Percentiles rank a stretch among this genome's conserved stretches.
phyloP scores from a whole-genome alignment of 2,888 invertebrate species.

The Eutolmus rufibarbis region DNA sequence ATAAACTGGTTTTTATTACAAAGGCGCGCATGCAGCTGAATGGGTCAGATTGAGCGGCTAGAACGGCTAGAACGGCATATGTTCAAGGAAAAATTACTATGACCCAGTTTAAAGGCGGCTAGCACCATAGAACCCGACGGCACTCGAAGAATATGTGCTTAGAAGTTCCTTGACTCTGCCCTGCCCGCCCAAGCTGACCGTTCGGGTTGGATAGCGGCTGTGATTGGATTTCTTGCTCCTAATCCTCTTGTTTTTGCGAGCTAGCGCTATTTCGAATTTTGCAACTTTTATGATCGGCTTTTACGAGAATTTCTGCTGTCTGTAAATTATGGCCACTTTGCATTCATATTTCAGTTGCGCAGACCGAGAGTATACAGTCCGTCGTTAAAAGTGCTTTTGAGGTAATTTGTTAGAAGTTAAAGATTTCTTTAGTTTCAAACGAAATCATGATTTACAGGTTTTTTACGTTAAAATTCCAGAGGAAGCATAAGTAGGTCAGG shows the following conservation, averaged over 20 bases:
- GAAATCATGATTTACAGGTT: not conserved
- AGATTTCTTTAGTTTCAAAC: not conserved
- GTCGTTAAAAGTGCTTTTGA: not conserved
- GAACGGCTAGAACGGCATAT: not conserved
- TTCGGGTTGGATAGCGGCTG: not conserved
- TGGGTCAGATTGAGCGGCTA: not conserved
- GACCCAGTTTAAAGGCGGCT: slow-evolving; percentile 1
- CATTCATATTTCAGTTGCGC: not conserved
- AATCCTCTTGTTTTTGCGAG: not conserved
- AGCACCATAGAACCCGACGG: not conserved
- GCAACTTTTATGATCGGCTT: not conserved
- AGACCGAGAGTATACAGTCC: not conserved
- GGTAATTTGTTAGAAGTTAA: not conserved
- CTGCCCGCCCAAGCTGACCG: not conserved
- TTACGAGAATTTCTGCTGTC: not conserved
- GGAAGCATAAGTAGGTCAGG: not conserved
- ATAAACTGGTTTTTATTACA: slow-evolving; percentile 12
- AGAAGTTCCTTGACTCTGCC: not conserved
- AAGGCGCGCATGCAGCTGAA: not conserved
- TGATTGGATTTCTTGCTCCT: not conserved
- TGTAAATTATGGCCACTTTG: not conserved
- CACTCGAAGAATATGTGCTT: not conserved
- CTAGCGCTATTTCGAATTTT: not conserved
- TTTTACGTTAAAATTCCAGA: not conserved
- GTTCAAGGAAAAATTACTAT: not conserved